These are phyloP conservation scores for Andrena bicolor DNA, from an alignment of 2,888 invertebrate species.

Conservation along the genomic window DNA sequence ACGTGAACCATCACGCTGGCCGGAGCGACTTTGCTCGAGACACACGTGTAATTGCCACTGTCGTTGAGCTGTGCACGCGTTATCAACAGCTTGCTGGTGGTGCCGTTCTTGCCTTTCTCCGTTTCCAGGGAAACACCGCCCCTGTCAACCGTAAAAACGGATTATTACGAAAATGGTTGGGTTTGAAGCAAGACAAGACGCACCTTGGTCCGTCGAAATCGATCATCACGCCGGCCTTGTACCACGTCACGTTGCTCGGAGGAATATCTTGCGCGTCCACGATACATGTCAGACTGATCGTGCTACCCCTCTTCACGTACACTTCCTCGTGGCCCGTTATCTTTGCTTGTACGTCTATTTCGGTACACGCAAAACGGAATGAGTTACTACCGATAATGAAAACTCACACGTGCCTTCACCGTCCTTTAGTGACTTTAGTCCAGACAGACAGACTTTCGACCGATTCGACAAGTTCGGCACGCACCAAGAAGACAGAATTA, in stretches of 20 bases:
- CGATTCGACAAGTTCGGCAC: no score
- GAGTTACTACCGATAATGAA: not conserved
- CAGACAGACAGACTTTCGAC: no score
- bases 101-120: conserved; percentile 92
- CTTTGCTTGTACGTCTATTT: conserved; percentile 85
- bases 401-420: no score
- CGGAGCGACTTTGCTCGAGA: conserved; percentile 90
- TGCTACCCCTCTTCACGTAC: conserved; percentile 86
- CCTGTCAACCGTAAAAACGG: conserved; percentile 83
- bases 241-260: conserved; percentile 93
- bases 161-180: conserved; percentile 22
- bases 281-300: conserved; percentile 86
- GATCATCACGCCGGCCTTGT: conserved; percentile 92
- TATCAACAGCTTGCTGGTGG: conserved; percentile 92
- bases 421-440: no score
- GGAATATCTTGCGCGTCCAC: conserved; percentile 87
- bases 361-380: not conserved
- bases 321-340: conserved; percentile 86
- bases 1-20: conserved; percentile 81
- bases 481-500: no score
- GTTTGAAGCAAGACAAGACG: conserved; percentile 13
- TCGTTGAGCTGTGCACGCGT: conserved; percentile 93
- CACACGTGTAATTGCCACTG: conserved; percentile 95
- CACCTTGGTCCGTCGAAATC: conserved; percentile 90
- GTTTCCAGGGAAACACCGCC: conserved; percentile 95